These are phyloP conservation scores for Pectinophora gossypiella DNA, from an alignment of 1,140 invertebrate genomes.

Conservation along the genomic window DNA sequence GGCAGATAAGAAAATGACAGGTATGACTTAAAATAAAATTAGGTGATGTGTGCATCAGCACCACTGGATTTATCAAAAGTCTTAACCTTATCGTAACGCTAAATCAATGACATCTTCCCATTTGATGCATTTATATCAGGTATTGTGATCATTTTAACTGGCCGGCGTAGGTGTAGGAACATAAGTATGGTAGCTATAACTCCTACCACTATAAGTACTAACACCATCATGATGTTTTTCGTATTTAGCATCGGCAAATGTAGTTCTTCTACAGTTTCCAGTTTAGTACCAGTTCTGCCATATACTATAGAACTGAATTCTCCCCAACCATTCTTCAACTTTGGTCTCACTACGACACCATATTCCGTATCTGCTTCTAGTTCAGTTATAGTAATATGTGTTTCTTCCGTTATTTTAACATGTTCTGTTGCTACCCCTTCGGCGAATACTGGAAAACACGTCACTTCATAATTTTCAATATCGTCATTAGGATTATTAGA, in stretches of 20 bases:
- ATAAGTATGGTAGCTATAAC: conserved; percentile 94
- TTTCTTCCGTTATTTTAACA: conserved; percentile 81
- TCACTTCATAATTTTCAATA: conserved; percentile 88
- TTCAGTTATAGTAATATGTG: conserved; percentile 84
- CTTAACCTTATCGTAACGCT: too few species aligned
- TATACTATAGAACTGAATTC: conserved; percentile 92
- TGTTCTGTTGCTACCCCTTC: conserved; percentile 88
- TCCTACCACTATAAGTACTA: conserved; percentile 92
- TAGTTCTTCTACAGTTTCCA: conserved; percentile 85
- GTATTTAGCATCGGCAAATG: conserved; percentile 93
- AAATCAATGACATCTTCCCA: too few species aligned
- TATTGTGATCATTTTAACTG: too few species aligned
- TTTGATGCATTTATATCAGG: too few species aligned
- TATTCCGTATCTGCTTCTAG: conserved; percentile 92
- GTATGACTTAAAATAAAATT: too few species aligned
- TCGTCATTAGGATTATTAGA: conserved; percentile 80
- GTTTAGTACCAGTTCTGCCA: conserved; percentile 88
- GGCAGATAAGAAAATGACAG: too few species aligned
- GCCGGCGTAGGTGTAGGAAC: too few species aligned
- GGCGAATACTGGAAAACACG: conserved; percentile 85
- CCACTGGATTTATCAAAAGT: too few species aligned
- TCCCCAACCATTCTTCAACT: conserved; percentile 94
- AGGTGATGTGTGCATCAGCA: too few species aligned
- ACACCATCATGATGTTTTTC: conserved; percentile 93
- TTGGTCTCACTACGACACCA: conserved; percentile 94